phyloP scores from a whole-genome alignment of 2,113 vertebrate genomes.

The Microcebus griseorufus region DNA sequence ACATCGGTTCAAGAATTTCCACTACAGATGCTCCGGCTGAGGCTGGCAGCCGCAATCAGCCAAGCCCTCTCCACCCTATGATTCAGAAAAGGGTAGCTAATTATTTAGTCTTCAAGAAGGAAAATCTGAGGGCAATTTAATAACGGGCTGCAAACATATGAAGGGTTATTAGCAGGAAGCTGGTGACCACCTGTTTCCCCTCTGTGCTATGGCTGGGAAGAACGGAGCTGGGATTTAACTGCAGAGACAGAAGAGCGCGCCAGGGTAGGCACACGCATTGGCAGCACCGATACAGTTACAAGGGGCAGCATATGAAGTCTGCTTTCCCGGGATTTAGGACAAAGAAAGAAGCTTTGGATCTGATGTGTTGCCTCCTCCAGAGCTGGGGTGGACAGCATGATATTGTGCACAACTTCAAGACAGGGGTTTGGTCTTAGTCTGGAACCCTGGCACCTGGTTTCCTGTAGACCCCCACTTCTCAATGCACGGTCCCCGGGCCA shows the following conservation, averaged over 20 bases:
- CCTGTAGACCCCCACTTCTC: background rate
- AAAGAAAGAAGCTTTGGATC: background rate
- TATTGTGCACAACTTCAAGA: background rate
- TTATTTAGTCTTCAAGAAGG: conserved; percentile 61
- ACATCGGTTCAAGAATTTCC: background rate
- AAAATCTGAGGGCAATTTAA: conserved; percentile 69
- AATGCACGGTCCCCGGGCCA: background rate
- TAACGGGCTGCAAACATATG: conserved; percentile 52
- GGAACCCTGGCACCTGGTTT: background rate
- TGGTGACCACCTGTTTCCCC: conserved; percentile 62
- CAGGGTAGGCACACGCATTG: background rate
- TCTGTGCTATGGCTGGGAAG: background rate
- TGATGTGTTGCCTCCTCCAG: background rate
- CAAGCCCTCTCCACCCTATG: conserved; percentile 8
- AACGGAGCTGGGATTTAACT: background rate
- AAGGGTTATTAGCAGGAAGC: conserved; percentile 45
- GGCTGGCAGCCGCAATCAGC: background rate
- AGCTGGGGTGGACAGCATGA: background rate
- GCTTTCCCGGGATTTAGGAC: background rate
- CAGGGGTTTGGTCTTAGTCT: background rate
- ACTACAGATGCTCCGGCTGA: background rate
- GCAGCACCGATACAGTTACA: background rate
- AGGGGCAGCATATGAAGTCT: background rate
- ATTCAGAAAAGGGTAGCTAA: conserved; percentile 68
- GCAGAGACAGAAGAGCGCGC: background rate